These are phyloP conservation scores for Phyllotreta cruciferae DNA, from an alignment of 2,888 invertebrate genomes.

Conservation along the genomic window DNA sequence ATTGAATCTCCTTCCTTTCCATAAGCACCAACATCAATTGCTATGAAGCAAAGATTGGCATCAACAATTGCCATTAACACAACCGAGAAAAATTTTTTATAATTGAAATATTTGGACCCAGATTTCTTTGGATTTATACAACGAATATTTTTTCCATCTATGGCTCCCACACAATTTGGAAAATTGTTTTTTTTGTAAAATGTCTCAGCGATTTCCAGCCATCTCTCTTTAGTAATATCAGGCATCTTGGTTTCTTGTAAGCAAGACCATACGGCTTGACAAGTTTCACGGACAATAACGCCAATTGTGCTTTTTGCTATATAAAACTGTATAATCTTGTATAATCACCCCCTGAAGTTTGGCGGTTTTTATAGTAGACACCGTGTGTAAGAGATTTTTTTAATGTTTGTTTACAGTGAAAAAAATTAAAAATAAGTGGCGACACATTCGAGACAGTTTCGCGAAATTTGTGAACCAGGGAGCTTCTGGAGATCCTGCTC, in stretches of 20 bases:
- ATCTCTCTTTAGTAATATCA: slow-evolving; percentile 33
- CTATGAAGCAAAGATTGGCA: neutral
- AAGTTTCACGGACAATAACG: slow-evolving; percentile 34
- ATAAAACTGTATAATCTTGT: too few species aligned
- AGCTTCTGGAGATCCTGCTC: too few species aligned
- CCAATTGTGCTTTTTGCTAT: slow-evolving; percentile 35
- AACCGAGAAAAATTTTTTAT: neutral
- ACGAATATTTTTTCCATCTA: neutral
- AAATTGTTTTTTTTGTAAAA: slow-evolving; percentile 33
- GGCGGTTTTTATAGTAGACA: too few species aligned
- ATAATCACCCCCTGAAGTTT: too few species aligned
- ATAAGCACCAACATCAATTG: slow-evolving; percentile 3
- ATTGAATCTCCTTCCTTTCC: neutral
- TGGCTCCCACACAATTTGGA: neutral
- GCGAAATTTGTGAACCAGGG: too few species aligned
- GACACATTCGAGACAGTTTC: too few species aligned
- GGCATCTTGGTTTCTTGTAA: slow-evolving; percentile 35
- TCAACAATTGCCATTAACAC: neutral
- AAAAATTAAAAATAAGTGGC: too few species aligned
- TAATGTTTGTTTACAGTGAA: too few species aligned
- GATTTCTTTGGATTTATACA: neutral
- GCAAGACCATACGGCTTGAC: slow-evolving; percentile 34
- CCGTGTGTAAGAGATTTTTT: too few species aligned
- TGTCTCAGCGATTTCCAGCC: slow-evolving; percentile 32
- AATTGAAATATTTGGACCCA: neutral